Base-by-base conservation (phyloP, 2,113 vertebrate species). In the Eurypyga helias region DNA sequence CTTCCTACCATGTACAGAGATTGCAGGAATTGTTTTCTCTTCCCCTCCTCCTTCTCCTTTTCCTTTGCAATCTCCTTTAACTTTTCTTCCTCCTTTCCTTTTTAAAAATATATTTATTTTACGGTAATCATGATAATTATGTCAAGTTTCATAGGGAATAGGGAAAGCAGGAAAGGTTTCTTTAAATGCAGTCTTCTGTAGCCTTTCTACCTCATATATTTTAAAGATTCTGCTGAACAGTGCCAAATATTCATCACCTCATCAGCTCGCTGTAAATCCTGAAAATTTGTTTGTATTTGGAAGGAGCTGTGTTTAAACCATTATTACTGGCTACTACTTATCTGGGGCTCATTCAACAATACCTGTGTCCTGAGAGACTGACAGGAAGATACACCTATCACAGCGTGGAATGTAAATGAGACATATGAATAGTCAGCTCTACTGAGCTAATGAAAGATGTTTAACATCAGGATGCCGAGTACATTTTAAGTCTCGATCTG, bases 401-500 rank as follows among this genome's bases (percentile, higher is more conserved):
- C 25, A 93, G 70, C 58, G 25, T 48, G 57, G 89, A 96, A 90
- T 34, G 67, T 71, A 80, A 96, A 92, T 76, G 29, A 90, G 66
- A 46, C 43, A 83, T 95, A 73, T 36, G 81, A 95, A 86, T 52
- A 94, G 52, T 82, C 64, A 91, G 69, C 11, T 91, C 36, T 69
- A 36, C 66, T 64, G 43, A 69, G 73, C 84, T 96, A 95, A 93
- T 90, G 93, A 91, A 97, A 89, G 33, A 24, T 80, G 36, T 67
- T 94, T 90, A 90, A 85, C 69, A 83, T 67, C 69, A 94, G 55
- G 29, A 79, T 82, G 72, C 84, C 88, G 60, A 95, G 64, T 67
- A 51, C 45, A 43, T 89, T 95, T 65, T 86, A 91, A 69, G 23
- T 77, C 60, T 73, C 19, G 18, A 33, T 84, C 48, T 84, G 45